phyloP scores from a whole-genome alignment of 2,113 vertebrate species.

The Channa argus region DNA sequence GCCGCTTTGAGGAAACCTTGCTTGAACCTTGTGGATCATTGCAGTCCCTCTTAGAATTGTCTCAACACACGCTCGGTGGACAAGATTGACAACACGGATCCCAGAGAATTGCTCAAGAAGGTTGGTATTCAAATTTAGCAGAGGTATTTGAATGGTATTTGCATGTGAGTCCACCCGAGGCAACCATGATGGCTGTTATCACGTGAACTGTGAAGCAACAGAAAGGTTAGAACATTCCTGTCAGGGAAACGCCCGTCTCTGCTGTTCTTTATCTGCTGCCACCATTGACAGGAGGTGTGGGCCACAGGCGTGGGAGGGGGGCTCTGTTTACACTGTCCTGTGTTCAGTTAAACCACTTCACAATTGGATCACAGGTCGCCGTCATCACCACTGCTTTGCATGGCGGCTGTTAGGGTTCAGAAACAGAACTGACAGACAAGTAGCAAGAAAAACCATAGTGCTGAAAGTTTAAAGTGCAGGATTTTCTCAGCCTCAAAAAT shows the following conservation, averaged over 20 bases:
- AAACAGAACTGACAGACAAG: too few species aligned
- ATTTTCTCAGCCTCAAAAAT: too few species aligned
- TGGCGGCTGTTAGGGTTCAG: not conserved
- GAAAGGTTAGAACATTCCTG: slow-evolving; percentile 58
- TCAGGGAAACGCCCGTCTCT: slow-evolving; percentile 37
- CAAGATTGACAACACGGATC: not conserved
- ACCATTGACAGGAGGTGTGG: slow-evolving; percentile 20
- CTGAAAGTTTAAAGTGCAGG: too few species aligned
- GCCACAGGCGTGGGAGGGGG: not conserved
- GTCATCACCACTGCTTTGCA: not conserved
- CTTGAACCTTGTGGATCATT: not conserved
- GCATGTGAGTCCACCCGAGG: slow-evolving; percentile 26
- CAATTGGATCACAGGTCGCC: slow-evolving; percentile 4
- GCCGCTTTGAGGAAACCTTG: not conserved
- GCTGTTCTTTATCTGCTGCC: slow-evolving; percentile 38
- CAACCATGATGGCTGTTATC: not conserved
- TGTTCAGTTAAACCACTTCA: slow-evolving; percentile 29
- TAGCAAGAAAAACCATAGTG: too few species aligned
- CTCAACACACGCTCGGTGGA: not conserved
- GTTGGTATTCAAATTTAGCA: slow-evolving; percentile 29
- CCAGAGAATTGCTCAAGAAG: slow-evolving; percentile 19
- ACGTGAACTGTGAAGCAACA: slow-evolving; percentile 26
- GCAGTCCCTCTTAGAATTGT: not conserved
- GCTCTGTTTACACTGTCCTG: slow-evolving; percentile 25
- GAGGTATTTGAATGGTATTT: slow-evolving; percentile 61